These are phyloP conservation scores for Alcis repandata DNA, from an alignment of 2,888 invertebrate species.

Conservation along the genomic window DNA sequence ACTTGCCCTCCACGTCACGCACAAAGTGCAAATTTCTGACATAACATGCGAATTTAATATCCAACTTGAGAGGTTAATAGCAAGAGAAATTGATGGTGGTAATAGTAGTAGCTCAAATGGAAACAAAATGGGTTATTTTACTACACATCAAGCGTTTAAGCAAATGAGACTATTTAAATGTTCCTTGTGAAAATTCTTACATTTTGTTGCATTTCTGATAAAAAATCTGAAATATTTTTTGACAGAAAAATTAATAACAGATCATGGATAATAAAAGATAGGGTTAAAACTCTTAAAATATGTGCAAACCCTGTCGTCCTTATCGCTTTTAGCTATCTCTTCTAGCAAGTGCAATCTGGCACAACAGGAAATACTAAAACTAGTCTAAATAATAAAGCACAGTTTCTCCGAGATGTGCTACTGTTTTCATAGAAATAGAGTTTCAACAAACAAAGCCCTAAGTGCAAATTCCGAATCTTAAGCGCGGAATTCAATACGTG, in stretches of 20 bases:
- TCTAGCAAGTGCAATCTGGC: too few species aligned
- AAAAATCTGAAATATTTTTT: too few species aligned
- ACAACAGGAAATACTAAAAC: too few species aligned
- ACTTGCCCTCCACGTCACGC: conserved; percentile 35
- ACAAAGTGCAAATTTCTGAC: conserved; percentile 39
- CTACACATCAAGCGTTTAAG: background rate
- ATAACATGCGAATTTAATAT: conserved; percentile 43
- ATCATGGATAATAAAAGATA: too few species aligned
- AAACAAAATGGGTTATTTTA: background rate
- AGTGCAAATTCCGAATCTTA: conserved; percentile 57
- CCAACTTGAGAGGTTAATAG: conserved; percentile 34
- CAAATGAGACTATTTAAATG: background rate
- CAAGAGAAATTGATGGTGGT: conserved; percentile 21
- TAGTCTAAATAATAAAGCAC: background rate
- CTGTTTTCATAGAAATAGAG: conserved; percentile 20
- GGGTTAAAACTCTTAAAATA: too few species aligned
- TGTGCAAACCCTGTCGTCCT: too few species aligned
- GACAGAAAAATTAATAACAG: too few species aligned
- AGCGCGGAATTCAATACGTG: conserved; percentile 59
- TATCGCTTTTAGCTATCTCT: too few species aligned
- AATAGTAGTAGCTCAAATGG: conserved; percentile 17
- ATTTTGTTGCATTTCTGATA: too few species aligned
- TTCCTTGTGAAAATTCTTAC: too few species aligned
- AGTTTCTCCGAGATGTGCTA: background rate
- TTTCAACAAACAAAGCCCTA: conserved; percentile 47